phyloP scores from a whole-genome alignment of 2,797 vertebrate genomes.

The Parambassis ranga region DNA sequence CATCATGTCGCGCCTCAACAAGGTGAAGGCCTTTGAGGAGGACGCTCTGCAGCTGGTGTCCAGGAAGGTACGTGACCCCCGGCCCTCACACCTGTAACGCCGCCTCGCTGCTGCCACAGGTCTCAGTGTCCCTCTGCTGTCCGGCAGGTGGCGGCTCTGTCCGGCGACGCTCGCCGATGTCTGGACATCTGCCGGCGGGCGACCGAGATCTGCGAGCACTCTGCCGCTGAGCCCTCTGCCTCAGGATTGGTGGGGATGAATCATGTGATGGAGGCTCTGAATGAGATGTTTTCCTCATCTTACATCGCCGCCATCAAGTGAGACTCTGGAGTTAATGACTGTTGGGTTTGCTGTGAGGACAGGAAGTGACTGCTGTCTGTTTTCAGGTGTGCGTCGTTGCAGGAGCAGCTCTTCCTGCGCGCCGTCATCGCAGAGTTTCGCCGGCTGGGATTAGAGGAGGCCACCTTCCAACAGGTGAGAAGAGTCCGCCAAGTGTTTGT shows the following conservation, averaged over 20 bases:
- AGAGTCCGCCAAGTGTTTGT: too few species aligned
- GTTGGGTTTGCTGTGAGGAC: neutral
- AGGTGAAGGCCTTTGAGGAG: slow-evolving; percentile 90
- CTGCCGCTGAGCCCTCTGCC: slow-evolving; percentile 36
- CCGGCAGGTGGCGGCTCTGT: slow-evolving; percentile 92
- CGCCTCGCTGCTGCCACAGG: neutral
- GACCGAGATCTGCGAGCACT: slow-evolving; percentile 91
- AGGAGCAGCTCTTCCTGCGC: slow-evolving; percentile 91
- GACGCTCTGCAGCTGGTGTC: slow-evolving; percentile 93
- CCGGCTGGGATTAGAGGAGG: slow-evolving; percentile 90
- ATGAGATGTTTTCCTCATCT: slow-evolving; percentile 95
- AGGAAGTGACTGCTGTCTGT: neutral
- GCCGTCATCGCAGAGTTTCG: slow-evolving; percentile 91
- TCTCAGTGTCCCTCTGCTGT: neutral
- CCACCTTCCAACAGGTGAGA: slow-evolving; percentile 91
- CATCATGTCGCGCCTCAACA: slow-evolving; percentile 86
- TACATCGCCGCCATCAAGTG: slow-evolving; percentile 91
- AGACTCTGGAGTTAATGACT: neutral
- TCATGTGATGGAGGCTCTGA: slow-evolving; percentile 90
- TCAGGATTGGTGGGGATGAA: slow-evolving; percentile 83
- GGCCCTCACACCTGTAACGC: accelerated
- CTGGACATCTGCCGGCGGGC: slow-evolving; percentile 95
- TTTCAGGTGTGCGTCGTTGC: slow-evolving; percentile 84
- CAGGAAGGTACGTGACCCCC: slow-evolving; percentile 86
- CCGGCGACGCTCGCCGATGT: slow-evolving; percentile 93